A percentile compares a stretch with the other conserved stretches of the same genome.
These are phyloP conservation scores for Cygnus atratus DNA, from an alignment of 2,113 vertebrate species.

Conservation along the genomic window DNA sequence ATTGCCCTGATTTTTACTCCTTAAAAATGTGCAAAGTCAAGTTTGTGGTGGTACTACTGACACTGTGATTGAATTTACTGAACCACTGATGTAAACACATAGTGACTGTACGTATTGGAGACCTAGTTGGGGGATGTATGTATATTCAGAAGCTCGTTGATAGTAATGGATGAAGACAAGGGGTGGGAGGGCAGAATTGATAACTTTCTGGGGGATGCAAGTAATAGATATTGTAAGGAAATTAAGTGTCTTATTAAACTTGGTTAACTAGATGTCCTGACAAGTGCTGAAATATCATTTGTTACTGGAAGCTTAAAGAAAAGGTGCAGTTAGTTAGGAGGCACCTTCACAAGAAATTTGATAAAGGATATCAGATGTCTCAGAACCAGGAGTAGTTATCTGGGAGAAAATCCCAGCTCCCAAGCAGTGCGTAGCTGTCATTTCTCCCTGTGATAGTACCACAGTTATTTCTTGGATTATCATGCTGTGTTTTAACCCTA, in stretches of 20 bases:
- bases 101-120: slow-evolving; percentile 2
- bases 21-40: slow-evolving; percentile 63
- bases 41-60: slow-evolving; percentile 29
- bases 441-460: neutral
- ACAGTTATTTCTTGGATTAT: neutral
- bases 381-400: neutral
- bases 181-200: slow-evolving; percentile 52
- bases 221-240: neutral
- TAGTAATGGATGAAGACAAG: slow-evolving; percentile 32
- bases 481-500: neutral
- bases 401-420: neutral
- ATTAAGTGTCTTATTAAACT: slow-evolving; percentile 34
- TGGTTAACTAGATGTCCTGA: slow-evolving; percentile 14
- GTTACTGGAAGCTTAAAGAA: neutral
- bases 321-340: neutral
- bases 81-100: slow-evolving; percentile 26
- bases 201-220: slow-evolving; percentile 30
- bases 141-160: slow-evolving; percentile 28
- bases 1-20: slow-evolving; percentile 61
- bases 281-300: neutral
- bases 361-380: neutral
- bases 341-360: neutral
- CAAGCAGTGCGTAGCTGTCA: neutral
- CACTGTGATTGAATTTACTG: slow-evolving; percentile 42
- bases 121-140: neutral